Evolutionary conservation across 2,888 invertebrate species (phyloP), one percentile per base, ranked within the genome.

Genomic region (Mycogona germanica): DNA sequence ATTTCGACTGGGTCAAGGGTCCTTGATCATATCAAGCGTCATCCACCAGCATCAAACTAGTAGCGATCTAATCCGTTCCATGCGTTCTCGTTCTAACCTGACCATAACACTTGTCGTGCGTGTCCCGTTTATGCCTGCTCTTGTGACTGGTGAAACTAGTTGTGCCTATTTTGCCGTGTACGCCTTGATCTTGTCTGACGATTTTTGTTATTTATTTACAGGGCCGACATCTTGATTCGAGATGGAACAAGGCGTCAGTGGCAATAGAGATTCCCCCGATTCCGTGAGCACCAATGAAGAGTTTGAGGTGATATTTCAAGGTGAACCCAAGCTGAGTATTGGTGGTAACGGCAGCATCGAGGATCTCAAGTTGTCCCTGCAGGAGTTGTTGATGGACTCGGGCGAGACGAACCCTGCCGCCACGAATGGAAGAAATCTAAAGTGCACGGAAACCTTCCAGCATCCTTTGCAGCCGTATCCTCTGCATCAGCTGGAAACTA

Each of bases 281-380:
- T 81, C 82, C 57, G 73, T 78, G 64, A 77, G 77, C 53, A 79
- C 78, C 57, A 79, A 79, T 64, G 81, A 81, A 61, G 81, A 81
- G 66, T 81, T 79, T 70, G 81, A 81, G 67, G 76, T 81, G 62
- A 77, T 81, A 56, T 76, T 75, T 58, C 76, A 76, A 42, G 63
- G 61, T 61, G 72, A 67, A 59, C 80, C 80, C 26, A 76, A 76
- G 60, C 64, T 80, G 55, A 76, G 76, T 63, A 78, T 80, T 60
- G 76, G 78, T 46, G 77, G 77, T 62, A 77, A 78, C 69, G 79
- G 80, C 41, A 77, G 79, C 67, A 70, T 79, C 47, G 75, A 76
- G 63, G 80, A 80, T 67, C 68, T 80, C 53, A 74, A 78, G 64
- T 75, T 77, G 64, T 75, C 77, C 64, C 72, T 80, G 65, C 74